Percentiles rank a stretch among this genome's conserved stretches.
These are phyloP conservation scores for Tarsius wallacei DNA, from an alignment of 2,797 vertebrate genomes.

Conservation along the genomic window DNA sequence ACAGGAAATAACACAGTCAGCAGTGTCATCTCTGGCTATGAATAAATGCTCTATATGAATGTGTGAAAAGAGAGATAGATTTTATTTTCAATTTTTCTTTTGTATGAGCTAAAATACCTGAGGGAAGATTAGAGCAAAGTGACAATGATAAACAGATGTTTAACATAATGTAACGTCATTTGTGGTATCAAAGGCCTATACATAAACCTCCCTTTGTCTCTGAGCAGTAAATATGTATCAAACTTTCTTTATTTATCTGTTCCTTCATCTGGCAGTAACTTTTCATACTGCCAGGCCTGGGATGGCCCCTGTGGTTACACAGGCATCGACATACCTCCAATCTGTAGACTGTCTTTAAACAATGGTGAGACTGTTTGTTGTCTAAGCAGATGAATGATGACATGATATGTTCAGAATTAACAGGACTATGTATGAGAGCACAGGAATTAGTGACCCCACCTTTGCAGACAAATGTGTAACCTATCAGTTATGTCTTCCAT, in stretches of 20 bases:
- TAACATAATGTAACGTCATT: background rate
- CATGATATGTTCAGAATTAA: fast-evolving
- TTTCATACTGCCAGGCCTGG: background rate
- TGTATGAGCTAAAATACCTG: constrained; percentile 45
- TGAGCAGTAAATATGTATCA: background rate
- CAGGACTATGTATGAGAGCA: background rate
- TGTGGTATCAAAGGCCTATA: constrained; percentile 4
- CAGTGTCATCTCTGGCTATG: constrained; percentile 34
- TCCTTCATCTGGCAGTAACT: background rate
- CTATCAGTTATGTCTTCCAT: background rate
- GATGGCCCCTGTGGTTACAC: background rate
- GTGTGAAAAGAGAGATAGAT: constrained; percentile 43
- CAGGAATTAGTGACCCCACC: background rate
- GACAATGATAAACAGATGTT: constrained; percentile 56
- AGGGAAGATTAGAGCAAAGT: constrained; percentile 30
- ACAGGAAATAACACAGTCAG: constrained; percentile 50
- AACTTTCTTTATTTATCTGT: background rate
- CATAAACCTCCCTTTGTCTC: constrained; percentile 15
- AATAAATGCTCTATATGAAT: constrained; percentile 60
- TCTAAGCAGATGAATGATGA: background rate
- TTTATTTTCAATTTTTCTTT: constrained; percentile 62
- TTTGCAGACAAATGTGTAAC: background rate
- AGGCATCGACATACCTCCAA: background rate
- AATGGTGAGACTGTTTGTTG: background rate
- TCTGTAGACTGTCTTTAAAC: background rate